Base-by-base conservation (phyloP, 2,113 vertebrate genomes). In the Dunckerocampus dactyliophorus region DNA sequence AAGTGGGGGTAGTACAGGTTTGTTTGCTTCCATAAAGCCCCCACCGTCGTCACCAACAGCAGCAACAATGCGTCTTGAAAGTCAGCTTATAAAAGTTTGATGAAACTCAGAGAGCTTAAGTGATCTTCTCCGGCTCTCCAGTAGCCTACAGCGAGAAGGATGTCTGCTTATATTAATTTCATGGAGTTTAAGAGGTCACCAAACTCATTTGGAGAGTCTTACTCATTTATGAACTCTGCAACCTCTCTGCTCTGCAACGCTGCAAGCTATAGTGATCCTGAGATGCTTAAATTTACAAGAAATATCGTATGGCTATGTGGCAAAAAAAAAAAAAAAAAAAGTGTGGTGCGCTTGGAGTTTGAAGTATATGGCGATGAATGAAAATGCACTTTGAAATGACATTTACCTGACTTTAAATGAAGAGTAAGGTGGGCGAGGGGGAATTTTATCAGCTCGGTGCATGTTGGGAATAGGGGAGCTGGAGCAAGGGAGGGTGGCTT, bases 131-230 rank as follows among this genome's bases (percentile, higher is more conserved):
- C 80, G 83, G 90, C 91, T 91, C 87, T 89, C 87, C 77, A 78
- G 84, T 89, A 87, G 90, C 91, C 88, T 85, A 79, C 80, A 88
- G 84, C 85, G 58, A 86, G 89, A 91, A 88, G 88, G 89, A 93
- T 95, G 95, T 94, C 94, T 93, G 87, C 93, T 94, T 95, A 92
- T 94, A 95, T 96, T 96, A 94, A 96, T 98, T 97, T 98, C 94
- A 95, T 86, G 88, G 88, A 92, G 93, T 95, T 94, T 92, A 93
- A 92, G 92, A 93, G 93, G 94, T 95, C 94, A 93, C 90, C 90
- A 91, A 92, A 95, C 91, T 93, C 91, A 89, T 93, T 93, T 89
- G 88, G 90, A 87, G 89, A 92, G 89, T 91, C 87, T 93, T 94
- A 92, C 92, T 95, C 92, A 95, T 97, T 94, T 92, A 94, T 92